phyloP scores from a whole-genome alignment of 35 echinoderm and acorn worm species.

The Lytechinus pictus region DNA sequence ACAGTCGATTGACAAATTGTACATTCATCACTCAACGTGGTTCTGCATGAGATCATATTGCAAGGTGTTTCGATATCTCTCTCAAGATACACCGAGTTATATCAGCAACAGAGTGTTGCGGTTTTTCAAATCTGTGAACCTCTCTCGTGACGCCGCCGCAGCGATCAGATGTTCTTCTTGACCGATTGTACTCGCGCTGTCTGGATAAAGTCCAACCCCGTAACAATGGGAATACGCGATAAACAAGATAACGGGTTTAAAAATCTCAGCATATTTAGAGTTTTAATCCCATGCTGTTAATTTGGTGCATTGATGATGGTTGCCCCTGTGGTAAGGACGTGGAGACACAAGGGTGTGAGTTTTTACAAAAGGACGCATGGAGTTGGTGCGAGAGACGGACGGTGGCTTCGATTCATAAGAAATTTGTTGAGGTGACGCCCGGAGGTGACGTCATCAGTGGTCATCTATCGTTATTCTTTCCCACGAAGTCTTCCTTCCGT shows the following conservation, averaged over 20 bases:
- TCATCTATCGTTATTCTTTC: no score
- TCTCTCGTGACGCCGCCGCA: not conserved
- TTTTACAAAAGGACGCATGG: not conserved
- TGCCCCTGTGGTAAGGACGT: not conserved
- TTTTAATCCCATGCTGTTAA: not conserved
- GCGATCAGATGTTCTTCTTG: not conserved
- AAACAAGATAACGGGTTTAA: constrained; percentile 6
- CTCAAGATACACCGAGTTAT: no score
- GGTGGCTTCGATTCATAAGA: not conserved
- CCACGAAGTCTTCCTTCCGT: no score
- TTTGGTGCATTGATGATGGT: not conserved
- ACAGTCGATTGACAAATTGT: no score
- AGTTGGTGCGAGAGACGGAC: not conserved
- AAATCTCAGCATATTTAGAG: not conserved
- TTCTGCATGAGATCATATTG: no score
- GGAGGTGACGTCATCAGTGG: not conserved
- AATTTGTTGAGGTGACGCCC: not conserved
- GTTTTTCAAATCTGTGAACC: not conserved
- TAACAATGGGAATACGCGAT: not conserved
- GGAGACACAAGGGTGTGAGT: not conserved
- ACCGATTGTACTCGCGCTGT: not conserved
- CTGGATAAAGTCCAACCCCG: not conserved
- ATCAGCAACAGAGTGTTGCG: not conserved
- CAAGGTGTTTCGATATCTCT: no score
- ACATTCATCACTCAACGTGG: no score